Base-by-base conservation (phyloP, 1,140 invertebrate species). In the Pentalonia nigronervosa region DNA sequence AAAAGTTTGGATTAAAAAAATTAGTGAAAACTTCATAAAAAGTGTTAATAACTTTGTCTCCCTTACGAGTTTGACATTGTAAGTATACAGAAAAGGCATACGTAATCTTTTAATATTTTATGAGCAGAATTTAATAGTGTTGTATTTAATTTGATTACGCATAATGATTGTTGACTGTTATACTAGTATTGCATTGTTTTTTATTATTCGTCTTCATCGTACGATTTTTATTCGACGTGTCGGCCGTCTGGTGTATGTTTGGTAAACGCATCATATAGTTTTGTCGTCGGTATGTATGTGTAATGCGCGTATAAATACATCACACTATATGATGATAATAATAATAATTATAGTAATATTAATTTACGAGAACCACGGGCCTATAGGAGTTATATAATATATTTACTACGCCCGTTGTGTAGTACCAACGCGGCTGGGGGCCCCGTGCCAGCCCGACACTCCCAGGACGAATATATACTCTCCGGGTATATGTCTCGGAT, bases 361-460 rank as follows among this genome's bases (percentile, higher is more conserved):
- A 47, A 91, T 91, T 91, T 91, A 91, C 45, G 90, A 91, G 67
- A 91, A 91, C n/a, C 45, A 47, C n/a, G 20, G 23, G 89, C 41
- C 9, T 41, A 41, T 41, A 34, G 60, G 30, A 67, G 60, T 45
- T 89, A 89, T 89, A 89, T 47, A 60, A 67, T 67, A 67, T 67
- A 67, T 67, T 76, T 67, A 76, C n/a, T 91, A 47, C 34, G 30
- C 67, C 8, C 60, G 17, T 21, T 11, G n/a, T 83, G 45, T 83
- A 8, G 36, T 30, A 41, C 41, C 60, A 47, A 25, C n/a, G 11
- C n/a, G 60, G 36, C 50, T 45, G 11, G 23, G 45, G 67, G 47
- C 90, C 90, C 67, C 90, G 83, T 91, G 90, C 90, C 83, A 67
- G 9, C 23, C 8, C 67, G 67, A 91, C 67, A 91, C 90, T 91